These are phyloP conservation scores for Zootermopsis nevadensis DNA, from an alignment of 2,888 invertebrate genomes.

Conservation along the genomic window DNA sequence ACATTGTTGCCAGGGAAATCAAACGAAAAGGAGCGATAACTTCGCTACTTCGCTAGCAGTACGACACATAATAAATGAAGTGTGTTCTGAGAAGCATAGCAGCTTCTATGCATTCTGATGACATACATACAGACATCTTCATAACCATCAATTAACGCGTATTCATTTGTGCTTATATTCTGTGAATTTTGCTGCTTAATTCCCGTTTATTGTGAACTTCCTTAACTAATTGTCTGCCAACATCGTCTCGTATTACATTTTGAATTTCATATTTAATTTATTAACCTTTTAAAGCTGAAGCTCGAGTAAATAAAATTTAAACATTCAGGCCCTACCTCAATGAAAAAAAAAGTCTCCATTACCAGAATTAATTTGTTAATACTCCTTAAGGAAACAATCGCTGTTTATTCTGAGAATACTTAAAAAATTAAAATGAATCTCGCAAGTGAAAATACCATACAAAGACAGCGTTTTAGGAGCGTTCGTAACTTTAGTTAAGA, in stretches of 20 bases:
- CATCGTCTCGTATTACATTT: neutral
- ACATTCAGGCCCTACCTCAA: too few relatives aligned
- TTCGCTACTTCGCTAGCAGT: conserved; percentile 12
- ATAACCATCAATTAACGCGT: neutral
- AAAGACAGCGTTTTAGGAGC: too few relatives aligned
- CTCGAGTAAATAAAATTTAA: too few relatives aligned
- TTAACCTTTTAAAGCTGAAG: too few relatives aligned
- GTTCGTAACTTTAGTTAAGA: too few relatives aligned
- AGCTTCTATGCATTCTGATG: neutral
- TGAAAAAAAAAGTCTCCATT: too few relatives aligned
- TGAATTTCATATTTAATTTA: neutral
- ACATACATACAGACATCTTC: conserved; percentile 18
- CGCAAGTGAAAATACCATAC: too few relatives aligned
- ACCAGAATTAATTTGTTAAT: too few relatives aligned
- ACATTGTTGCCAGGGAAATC: conserved; percentile 53
- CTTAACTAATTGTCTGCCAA: neutral
- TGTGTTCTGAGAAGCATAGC: conserved; percentile 24
- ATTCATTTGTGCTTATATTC: neutral
- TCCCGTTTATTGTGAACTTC: neutral
- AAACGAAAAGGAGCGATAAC: conserved; percentile 51
- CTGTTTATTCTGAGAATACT: too few relatives aligned
- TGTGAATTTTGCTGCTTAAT: neutral
- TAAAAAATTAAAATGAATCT: too few relatives aligned
- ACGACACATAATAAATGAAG: conserved; percentile 49
- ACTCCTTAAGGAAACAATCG: too few relatives aligned